A percentile compares a stretch with the other conserved stretches of the same genome.
Conservation (phyloP, 2,888 invertebrate genomes). For the Imbricaverruca yamaguchii region DNA sequence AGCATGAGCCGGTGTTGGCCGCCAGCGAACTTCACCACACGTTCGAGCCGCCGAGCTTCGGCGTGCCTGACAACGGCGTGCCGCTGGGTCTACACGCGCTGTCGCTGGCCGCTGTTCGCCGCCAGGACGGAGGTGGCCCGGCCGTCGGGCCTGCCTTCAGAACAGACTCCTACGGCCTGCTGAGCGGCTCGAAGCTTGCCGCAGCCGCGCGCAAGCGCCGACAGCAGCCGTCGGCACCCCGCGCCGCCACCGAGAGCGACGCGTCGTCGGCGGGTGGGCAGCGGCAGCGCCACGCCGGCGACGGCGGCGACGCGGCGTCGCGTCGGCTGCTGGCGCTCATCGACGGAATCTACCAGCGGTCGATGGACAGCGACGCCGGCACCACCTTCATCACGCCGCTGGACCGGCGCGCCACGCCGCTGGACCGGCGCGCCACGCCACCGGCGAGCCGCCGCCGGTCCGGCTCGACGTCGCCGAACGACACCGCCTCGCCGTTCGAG, state of each 20-base stretch:
- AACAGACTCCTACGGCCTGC: neutral
- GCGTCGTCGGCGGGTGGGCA: too few species aligned
- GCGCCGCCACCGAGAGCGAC: neutral
- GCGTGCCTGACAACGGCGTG: neutral
- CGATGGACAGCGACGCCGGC: neutral
- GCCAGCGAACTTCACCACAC: neutral
- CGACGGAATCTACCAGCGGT: neutral
- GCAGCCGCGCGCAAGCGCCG: neutral
- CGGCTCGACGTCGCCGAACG: neutral
- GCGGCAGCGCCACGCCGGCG: neutral
- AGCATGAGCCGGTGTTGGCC: too few species aligned
- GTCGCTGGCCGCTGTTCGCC: neutral
- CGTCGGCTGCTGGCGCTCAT: neutral
- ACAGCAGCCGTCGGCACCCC: neutral
- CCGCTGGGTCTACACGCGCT: neutral
- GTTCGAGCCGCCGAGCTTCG: neutral
- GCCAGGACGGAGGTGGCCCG: neutral
- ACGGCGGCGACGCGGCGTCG: neutral
- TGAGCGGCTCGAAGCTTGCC: neutral
- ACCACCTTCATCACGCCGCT: constrained; percentile 12
- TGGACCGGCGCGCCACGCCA: neutral
- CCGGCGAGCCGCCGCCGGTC: neutral
- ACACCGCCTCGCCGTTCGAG: neutral
- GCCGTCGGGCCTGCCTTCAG: neutral
- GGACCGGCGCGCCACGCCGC: neutral